phyloP scores from a whole-genome alignment of 2,113 vertebrate species.

The Steatornis caripensis region DNA sequence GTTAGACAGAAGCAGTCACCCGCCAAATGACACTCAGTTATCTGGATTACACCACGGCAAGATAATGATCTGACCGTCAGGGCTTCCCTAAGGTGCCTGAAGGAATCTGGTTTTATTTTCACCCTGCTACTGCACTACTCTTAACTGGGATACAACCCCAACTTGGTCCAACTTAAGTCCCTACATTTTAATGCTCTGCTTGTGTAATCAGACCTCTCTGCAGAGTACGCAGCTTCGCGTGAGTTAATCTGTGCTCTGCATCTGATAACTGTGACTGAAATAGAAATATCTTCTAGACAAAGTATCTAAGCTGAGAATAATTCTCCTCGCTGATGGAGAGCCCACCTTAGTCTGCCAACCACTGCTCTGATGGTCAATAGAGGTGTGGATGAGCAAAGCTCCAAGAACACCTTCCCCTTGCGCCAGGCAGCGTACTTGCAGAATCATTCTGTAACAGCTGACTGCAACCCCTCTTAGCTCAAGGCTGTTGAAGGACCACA shows the following conservation, averaged over 20 bases:
- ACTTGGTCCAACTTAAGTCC: not conserved
- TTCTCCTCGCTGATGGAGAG: not conserved
- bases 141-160: not conserved
- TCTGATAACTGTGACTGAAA: not conserved
- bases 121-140: not conserved
- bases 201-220: not conserved
- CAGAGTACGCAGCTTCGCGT: fast-evolving
- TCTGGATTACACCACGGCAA: not conserved
- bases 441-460: not conserved
- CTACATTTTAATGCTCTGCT: not conserved
- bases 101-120: not conserved
- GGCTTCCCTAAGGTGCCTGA: not conserved
- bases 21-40: not conserved
- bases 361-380: not conserved
- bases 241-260: not conserved
- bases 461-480: not conserved
- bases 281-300: not conserved
- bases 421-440: fast-evolving
- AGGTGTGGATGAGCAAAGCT: not conserved
- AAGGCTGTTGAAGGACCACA: not conserved
- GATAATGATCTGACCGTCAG: not conserved
- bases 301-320: not conserved
- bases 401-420: not conserved
- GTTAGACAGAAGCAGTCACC: not conserved
- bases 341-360: not conserved